Evolutionary conservation across 30 jellyfish, hydroid and myxozoan genomes (phyloP), one percentile per base, ranked within the genome.

Genomic region (Euphysa ruthae): DNA sequence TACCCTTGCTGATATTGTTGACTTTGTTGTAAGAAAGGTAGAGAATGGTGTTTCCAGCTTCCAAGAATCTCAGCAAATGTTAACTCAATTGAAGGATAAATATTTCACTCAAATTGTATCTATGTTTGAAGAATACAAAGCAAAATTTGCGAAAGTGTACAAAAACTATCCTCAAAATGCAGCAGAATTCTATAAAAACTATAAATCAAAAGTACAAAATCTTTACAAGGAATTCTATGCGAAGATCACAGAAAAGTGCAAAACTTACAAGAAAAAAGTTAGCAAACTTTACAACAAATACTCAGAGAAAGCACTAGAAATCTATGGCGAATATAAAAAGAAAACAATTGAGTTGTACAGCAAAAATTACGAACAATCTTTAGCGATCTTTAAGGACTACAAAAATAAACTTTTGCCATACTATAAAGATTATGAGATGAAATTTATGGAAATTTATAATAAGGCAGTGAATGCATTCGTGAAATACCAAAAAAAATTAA

Each of bases 1-100:
- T 20, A 88, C 97, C 15, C 43, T 88, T 14, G 94, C 83, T 61
- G 91, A 79, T 27, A 58, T 85, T 31, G 96, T 77, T 19, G 13
- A 26, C 8, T 64, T 60, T 43, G 26, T 77, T 6, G 51, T 23
- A 24, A 77, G 58, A 28, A 85, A 71, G 43, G 42, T 46, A 22
- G 56, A 70, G 32, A 77, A 69, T 27, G 14, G 57, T 13, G 46
- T 51, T 10, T 10, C 23, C 23, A 54, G 62, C 32, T 81, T 46
- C 3, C 54, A 35, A 31, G 79, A 62, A 28, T 21, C 54, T 20
- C 19, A 68, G 49, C 20, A 3, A 19, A 64, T 28, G 31, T 35
- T 43, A 4, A 54, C 7, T 16, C 83, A 32, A 14, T 32, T 63
- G 49, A 29, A 69, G 20, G 28, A 4, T 3, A 60, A 31, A 33